phyloP scores from a whole-genome alignment of 2,113 vertebrate species.

The Vimba vimba region DNA sequence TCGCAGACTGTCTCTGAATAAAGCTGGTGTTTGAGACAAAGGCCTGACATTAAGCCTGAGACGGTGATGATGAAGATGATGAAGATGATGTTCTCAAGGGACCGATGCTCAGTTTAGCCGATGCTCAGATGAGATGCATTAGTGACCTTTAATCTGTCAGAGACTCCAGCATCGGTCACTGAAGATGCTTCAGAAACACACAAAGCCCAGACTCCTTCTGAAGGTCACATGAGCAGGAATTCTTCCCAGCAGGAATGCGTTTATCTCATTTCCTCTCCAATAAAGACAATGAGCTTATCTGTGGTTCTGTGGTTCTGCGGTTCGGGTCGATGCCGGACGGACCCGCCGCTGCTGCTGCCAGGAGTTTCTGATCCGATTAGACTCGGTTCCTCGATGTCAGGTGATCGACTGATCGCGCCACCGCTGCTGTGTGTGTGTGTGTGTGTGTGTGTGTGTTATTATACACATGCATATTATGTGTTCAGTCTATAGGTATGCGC shows the following conservation, averaged over 20 bases:
- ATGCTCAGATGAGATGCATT: background rate
- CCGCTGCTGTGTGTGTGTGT: too few species aligned
- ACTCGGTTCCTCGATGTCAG: too few species aligned
- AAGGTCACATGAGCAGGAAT: constrained; percentile 28
- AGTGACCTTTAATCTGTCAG: background rate
- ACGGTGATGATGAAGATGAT: background rate
- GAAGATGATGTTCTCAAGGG: background rate
- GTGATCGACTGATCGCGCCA: too few species aligned
- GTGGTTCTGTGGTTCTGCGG: constrained; percentile 13
- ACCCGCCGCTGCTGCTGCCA: too few species aligned
- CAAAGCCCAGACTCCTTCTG: constrained; percentile 4
- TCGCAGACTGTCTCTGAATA: background rate
- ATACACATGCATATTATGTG: too few species aligned
- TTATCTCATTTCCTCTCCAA: constrained; percentile 10
- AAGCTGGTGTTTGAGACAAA: background rate
- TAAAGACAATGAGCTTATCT: constrained; percentile 35
- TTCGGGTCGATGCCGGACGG: background rate
- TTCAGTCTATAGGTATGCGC: too few species aligned
- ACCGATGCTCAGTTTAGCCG: background rate
- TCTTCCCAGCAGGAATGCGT: constrained; percentile 20
- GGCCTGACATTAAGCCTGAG: constrained; percentile 13
- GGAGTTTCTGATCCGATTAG: background rate
- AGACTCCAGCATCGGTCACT: constrained; percentile 6
- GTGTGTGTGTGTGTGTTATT: too few species aligned
- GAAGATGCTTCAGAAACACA: background rate